Evolutionary conservation across 2,888 invertebrate species (phyloP).

Genomic region (Lobophora halterata): DNA sequence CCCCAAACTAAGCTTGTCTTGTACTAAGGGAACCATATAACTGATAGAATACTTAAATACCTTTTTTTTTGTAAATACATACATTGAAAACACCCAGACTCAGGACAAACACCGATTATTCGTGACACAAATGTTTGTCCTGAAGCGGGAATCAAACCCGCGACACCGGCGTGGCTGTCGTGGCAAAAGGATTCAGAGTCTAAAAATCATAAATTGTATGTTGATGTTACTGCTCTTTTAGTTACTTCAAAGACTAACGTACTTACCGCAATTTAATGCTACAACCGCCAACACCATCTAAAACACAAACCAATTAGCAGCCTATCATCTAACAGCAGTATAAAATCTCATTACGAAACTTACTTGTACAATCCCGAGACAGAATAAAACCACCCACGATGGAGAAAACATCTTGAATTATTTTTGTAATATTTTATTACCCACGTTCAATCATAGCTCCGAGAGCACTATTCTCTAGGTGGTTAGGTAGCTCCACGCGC

Average conservation of each 20-base stretch:
- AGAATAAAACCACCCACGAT: conserved; percentile 20
- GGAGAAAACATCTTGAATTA: conserved; percentile 36
- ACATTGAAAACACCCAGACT: too few species aligned
- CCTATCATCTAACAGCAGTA: conserved; percentile 11
- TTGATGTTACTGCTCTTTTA: conserved; percentile 1
- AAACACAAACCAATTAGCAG: conserved; percentile 35
- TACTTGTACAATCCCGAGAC: conserved; percentile 46
- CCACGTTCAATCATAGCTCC: conserved; percentile 13
- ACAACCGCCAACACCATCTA: conserved; percentile 44
- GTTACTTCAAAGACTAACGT: background rate
- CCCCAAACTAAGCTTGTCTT: too few species aligned
- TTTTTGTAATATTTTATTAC: conserved; percentile 21
- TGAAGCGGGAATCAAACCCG: too few species aligned
- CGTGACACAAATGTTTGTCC: too few species aligned
- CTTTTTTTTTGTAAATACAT: too few species aligned
- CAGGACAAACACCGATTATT: too few species aligned
- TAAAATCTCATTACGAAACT: conserved; percentile 14
- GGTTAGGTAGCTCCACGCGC: conserved; percentile 40
- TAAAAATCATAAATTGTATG: too few species aligned
- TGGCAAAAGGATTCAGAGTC: too few species aligned
- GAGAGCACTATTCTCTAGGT: conserved; percentile 39
- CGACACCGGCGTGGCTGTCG: too few species aligned
- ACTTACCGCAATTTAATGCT: conserved; percentile 52
- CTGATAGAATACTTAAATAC: too few species aligned
- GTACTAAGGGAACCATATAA: too few species aligned